phyloP scores from a whole-genome alignment of 53 echinoderm and acorn worm species.

The Henricia sp. region DNA sequence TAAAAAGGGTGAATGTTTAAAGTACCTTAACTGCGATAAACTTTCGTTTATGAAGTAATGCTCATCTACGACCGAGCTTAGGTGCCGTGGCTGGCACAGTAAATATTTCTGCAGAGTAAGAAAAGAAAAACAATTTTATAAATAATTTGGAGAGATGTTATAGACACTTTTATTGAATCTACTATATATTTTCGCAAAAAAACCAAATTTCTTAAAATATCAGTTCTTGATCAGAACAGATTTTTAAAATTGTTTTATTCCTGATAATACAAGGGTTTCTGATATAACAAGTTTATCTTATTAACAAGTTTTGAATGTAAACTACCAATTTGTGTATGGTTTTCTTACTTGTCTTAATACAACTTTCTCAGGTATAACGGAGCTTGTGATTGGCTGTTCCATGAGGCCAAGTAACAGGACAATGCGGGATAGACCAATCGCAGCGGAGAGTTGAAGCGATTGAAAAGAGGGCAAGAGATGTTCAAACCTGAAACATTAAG shows the following conservation, averaged over 20 bases:
- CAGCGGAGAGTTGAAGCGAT: conserved; percentile 88
- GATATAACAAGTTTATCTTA: neutral
- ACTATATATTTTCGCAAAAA: neutral
- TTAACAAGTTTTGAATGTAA: neutral
- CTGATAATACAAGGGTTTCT: neutral
- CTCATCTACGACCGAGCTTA: conserved; percentile 89
- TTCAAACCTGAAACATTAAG: conserved; percentile 70
- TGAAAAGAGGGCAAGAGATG: conserved; percentile 83
- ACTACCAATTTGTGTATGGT: neutral
- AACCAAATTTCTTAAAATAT: too few species aligned
- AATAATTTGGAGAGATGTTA: neutral
- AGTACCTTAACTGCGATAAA: conserved; percentile 93
- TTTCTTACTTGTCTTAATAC: conserved; percentile 73
- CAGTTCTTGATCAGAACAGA: too few species aligned
- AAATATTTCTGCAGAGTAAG: conserved; percentile 81
- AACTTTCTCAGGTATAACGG: conserved; percentile 70
- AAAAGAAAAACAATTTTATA: conserved; percentile 6
- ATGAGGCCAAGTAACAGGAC: conserved; percentile 81
- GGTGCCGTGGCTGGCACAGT: conserved; percentile 85
- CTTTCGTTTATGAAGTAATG: conserved; percentile 88
- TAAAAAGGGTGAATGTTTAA: neutral
- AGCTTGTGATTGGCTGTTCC: conserved; percentile 87
- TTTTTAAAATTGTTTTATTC: too few species aligned
- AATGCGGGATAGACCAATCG: conserved; percentile 90
- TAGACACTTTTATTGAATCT: neutral